Percentiles rank a stretch among this genome's conserved stretches.
These are phyloP conservation scores for Heterocephalus glaber DNA, from an alignment of 2,113 vertebrate genomes.

Conservation along the genomic window DNA sequence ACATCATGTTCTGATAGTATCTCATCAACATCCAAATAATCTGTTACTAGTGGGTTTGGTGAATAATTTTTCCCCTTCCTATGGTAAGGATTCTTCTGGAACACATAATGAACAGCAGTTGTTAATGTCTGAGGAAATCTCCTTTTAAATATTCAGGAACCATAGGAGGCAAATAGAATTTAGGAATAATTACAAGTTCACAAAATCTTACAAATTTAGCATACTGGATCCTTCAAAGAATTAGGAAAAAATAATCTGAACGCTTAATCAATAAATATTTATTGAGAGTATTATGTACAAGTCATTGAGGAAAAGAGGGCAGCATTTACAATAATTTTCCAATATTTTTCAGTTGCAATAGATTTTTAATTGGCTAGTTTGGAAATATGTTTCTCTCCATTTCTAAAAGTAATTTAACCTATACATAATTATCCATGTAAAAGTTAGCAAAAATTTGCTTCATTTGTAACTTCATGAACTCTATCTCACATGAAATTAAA, in stretches of 20 bases:
- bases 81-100: background rate
- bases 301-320: background rate
- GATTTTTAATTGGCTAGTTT: background rate
- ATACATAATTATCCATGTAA: background rate
- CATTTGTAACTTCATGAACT: background rate
- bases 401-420: background rate
- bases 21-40: conserved; percentile 1
- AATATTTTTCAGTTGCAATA: background rate
- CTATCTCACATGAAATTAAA: conserved; percentile 13
- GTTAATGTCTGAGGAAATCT: background rate
- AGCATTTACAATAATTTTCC: background rate
- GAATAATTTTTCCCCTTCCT: background rate
- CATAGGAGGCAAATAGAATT: background rate
- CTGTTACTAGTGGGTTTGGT: background rate
- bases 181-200: background rate
- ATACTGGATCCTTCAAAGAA: background rate
- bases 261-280: background rate
- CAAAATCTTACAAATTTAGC: background rate
- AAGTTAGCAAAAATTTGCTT: background rate
- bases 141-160: background rate
- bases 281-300: background rate
- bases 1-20: background rate
- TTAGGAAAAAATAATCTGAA: background rate
- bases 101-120: background rate
- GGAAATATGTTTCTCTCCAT: background rate